These are phyloP conservation scores for Pseudopodoces humilis DNA, from an alignment of 2,113 vertebrate species.

Conservation along the genomic window DNA sequence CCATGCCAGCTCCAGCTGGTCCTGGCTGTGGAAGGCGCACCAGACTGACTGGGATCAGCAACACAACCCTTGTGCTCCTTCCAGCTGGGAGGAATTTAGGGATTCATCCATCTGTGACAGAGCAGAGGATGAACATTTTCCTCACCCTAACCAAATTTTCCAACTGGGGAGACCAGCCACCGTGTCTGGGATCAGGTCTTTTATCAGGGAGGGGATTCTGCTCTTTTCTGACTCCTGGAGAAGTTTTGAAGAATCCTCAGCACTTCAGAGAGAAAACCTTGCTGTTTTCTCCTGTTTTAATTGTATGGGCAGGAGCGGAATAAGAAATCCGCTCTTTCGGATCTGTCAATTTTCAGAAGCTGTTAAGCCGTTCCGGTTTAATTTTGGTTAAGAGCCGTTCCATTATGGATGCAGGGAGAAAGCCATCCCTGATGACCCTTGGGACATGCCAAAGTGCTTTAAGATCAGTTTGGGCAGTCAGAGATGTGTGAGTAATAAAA, in stretches of 20 bases:
- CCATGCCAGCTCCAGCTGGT: not conserved
- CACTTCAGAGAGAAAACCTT: not conserved
- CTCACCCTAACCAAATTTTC: accelerated
- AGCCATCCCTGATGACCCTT: not conserved
- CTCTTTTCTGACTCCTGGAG: not conserved
- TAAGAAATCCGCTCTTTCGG: not conserved
- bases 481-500: slow-evolving; percentile 24
- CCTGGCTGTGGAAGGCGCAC: not conserved
- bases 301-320: not conserved
- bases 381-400: slow-evolving; percentile 4
- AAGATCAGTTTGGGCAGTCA: slow-evolving; percentile 49
- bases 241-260: not conserved
- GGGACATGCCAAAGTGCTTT: slow-evolving; percentile 26
- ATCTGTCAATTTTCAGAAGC: not conserved
- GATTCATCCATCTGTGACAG: not conserved
- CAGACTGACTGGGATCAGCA: not conserved
- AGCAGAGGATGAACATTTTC: not conserved
- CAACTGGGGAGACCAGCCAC: not conserved
- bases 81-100: not conserved
- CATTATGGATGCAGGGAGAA: not conserved
- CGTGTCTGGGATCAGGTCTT: accelerated
- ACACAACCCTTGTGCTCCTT: accelerated
- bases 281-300: not conserved
- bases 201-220: not conserved
- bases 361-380: not conserved